Evolutionary conservation across 2,113 vertebrate species (phyloP).

Genomic region (Takifugu bimaculatus): DNA sequence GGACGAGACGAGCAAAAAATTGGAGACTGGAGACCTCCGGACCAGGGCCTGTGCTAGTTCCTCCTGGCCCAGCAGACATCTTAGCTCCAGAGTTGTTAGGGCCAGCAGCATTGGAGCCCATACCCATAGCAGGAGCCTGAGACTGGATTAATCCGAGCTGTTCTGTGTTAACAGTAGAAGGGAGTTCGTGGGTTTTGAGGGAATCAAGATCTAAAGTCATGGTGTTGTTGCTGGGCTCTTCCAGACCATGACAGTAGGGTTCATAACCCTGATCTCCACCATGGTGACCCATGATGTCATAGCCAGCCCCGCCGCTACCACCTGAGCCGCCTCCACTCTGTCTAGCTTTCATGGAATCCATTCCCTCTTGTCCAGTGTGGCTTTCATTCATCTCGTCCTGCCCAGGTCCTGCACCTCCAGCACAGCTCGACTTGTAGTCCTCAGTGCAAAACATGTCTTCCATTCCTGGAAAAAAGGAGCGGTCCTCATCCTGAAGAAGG

Average conservation of each 20-base stretch:
- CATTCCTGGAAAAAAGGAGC: constrained; percentile 93
- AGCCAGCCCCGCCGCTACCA: constrained; percentile 62
- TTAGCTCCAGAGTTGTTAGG: constrained; percentile 69
- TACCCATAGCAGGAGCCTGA: constrained; percentile 68
- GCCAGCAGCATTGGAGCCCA: constrained; percentile 62
- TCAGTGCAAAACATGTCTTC: constrained; percentile 94
- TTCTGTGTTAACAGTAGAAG: constrained; percentile 90
- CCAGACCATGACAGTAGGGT: constrained; percentile 73
- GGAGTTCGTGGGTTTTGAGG: constrained; percentile 84
- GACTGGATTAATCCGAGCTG: constrained; percentile 90
- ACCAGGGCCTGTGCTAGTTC: constrained; percentile 46
- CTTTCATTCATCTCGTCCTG: constrained; percentile 72
- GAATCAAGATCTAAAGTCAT: constrained; percentile 83
- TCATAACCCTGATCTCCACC: constrained; percentile 78
- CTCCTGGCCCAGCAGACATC: constrained; percentile 59
- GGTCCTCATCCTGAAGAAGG: constrained; percentile 87
- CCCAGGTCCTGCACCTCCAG: constrained; percentile 72
- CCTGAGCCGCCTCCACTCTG: constrained; percentile 55
- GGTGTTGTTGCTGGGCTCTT: constrained; percentile 70
- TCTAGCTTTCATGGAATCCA: constrained; percentile 66
- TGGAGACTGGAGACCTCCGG: constrained; percentile 79
- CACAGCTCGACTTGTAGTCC: constrained; percentile 83
- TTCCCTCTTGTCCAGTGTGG: constrained; percentile 62
- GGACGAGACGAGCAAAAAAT: constrained; percentile 92
- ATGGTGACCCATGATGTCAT: constrained; percentile 81